Percentiles rank a stretch among this genome's conserved stretches.
phyloP scores from a whole-genome alignment of 2,797 vertebrate genomes.

The Sebastes matsubarae region DNA sequence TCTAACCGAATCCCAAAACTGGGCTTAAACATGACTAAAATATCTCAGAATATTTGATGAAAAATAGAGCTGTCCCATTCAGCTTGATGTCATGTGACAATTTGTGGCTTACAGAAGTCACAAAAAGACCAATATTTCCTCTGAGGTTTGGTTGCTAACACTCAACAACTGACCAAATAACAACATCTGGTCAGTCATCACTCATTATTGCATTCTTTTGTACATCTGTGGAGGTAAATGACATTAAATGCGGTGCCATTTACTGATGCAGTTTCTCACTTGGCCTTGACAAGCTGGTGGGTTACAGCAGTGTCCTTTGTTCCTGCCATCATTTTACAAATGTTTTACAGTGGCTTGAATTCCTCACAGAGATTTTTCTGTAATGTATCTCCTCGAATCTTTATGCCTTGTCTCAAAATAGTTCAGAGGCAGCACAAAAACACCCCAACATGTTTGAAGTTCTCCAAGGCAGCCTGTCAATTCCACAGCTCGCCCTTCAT shows the following conservation, averaged over 20 bases:
- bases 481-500: background rate
- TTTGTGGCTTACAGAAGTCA: background rate
- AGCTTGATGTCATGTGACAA: background rate
- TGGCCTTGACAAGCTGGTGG: background rate
- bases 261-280: background rate
- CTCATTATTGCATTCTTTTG: background rate
- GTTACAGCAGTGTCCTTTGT: constrained; percentile 3
- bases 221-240: background rate
- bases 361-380: constrained; percentile 52
- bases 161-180: background rate
- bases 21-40: background rate
- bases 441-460: constrained; percentile 36
- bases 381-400: constrained; percentile 59
- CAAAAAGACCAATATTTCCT: background rate
- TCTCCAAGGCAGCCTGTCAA: background rate
- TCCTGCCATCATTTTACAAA: constrained; percentile 11
- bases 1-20: background rate
- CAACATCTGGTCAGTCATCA: background rate
- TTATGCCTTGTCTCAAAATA: constrained; percentile 69
- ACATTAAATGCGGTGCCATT: background rate
- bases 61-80: background rate
- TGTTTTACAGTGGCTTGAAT: constrained; percentile 25
- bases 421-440: constrained; percentile 37
- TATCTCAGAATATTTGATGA: background rate
- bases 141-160: background rate